Evolutionary conservation across 1,140 invertebrate genomes (phyloP).

Genomic region (Heliothis virescens): DNA sequence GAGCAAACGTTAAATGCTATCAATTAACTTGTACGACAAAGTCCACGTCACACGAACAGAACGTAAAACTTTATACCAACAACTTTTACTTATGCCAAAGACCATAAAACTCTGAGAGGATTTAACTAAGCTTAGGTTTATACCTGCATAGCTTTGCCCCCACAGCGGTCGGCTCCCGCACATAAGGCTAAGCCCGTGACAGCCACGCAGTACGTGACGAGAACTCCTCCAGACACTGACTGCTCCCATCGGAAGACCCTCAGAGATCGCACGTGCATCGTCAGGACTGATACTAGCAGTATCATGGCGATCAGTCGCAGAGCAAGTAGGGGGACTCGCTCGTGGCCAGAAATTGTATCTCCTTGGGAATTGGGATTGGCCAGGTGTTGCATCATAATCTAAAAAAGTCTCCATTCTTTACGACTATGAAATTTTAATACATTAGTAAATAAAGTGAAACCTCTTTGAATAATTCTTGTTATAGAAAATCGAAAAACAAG

Average conservation of each 20-base stretch:
- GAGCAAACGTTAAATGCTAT: no score
- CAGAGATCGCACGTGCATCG: conserved; percentile 67
- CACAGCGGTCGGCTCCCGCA: conserved; percentile 54
- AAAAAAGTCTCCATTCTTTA: no score
- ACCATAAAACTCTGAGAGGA: neutral
- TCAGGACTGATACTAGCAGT: conserved; percentile 63
- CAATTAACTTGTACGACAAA: neutral
- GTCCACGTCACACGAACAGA: no score
- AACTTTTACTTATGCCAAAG: neutral
- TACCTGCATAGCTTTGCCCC: conserved; percentile 66
- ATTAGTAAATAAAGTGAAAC: no score
- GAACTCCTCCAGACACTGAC: conserved; percentile 68
- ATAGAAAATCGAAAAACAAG: no score
- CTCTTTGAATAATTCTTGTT: no score
- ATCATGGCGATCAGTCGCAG: conserved; percentile 60
- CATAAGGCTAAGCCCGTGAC: conserved; percentile 63
- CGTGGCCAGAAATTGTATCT: neutral
- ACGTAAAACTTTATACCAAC: no score
- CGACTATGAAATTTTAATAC: no score
- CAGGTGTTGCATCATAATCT: no score
- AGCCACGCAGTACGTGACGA: conserved; percentile 68
- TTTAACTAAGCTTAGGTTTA: neutral
- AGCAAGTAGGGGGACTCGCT: conserved; percentile 50
- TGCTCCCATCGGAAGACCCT: conserved; percentile 75
- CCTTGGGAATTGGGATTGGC: no score